These are phyloP conservation scores for Dromius quadrimaculatus DNA, from an alignment of 2,888 invertebrate species.

Conservation along the genomic window DNA sequence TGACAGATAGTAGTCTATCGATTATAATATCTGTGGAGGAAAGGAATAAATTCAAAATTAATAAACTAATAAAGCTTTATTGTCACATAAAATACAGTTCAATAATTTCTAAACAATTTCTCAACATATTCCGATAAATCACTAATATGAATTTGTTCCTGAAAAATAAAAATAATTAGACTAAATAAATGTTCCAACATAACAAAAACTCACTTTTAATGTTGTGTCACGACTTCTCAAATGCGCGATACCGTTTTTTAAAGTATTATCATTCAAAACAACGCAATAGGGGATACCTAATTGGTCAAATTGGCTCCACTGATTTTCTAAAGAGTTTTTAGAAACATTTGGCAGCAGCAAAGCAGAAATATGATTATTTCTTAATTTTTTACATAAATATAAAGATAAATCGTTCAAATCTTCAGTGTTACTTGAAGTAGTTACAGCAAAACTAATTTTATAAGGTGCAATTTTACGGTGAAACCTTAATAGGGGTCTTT, in stretches of 20 bases:
- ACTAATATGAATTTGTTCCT: constrained; percentile 78
- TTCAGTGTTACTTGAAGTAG: constrained; percentile 60
- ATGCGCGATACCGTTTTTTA: constrained; percentile 78
- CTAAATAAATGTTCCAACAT: constrained; percentile 17
- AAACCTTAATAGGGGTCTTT: constrained; percentile 69
- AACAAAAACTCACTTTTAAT: constrained; percentile 69
- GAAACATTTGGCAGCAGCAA: constrained; percentile 62
- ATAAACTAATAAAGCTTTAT: constrained; percentile 2
- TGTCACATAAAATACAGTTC: constrained; percentile 51
- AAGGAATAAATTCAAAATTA: background rate
- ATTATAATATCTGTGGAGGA: no score
- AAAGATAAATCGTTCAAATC: constrained; percentile 70
- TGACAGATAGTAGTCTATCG: no score
- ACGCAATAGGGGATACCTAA: constrained; percentile 81
- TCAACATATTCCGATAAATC: constrained; percentile 74
- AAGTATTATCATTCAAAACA: constrained; percentile 75
- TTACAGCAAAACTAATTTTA: constrained; percentile 76
- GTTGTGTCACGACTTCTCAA: constrained; percentile 76
- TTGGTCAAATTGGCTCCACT: constrained; percentile 69
- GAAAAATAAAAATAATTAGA: constrained; percentile 62
- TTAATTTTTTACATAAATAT: constrained; percentile 70
- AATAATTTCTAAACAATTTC: constrained; percentile 67
- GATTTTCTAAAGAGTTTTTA: constrained; percentile 64
- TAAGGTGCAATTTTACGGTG: constrained; percentile 82
- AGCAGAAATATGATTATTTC: constrained; percentile 65